Evolutionary conservation across 2,888 invertebrate genomes (phyloP).

Genomic region (Mesochorus sp.): DNA sequence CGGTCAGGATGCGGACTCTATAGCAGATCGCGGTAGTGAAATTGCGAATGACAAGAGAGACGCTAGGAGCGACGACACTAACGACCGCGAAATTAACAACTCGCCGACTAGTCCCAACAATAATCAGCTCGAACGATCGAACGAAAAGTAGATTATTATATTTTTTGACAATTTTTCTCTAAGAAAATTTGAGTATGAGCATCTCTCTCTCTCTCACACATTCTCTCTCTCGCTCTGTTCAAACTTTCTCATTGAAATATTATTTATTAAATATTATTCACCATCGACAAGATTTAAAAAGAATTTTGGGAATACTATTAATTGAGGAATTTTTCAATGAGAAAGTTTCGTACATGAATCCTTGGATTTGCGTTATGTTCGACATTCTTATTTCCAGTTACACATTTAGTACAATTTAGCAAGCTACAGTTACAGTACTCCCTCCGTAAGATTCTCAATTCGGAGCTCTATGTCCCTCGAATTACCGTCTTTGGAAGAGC

Average conservation of each 20-base stretch:
- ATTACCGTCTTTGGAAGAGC: too few species aligned
- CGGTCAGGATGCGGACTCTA: slow-evolving; percentile 68
- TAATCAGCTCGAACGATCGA: slow-evolving; percentile 44
- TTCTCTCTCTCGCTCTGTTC: background rate
- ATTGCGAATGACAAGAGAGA: slow-evolving; percentile 34
- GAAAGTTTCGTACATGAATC: background rate
- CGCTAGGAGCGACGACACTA: slow-evolving; percentile 1
- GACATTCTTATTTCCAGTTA: background rate
- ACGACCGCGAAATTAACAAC: slow-evolving; percentile 36
- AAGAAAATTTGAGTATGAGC: background rate
- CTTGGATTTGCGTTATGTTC: background rate
- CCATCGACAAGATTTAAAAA: background rate
- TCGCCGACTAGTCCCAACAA: slow-evolving; percentile 1
- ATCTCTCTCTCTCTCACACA: background rate
- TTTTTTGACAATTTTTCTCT: background rate
- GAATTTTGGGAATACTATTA: background rate
- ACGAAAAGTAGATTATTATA: slow-evolving; percentile 37
- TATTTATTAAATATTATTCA: background rate
- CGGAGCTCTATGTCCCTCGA: too few species aligned
- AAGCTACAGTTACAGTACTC: too few species aligned
- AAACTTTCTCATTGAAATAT: background rate
- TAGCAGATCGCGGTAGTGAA: slow-evolving; percentile 45
- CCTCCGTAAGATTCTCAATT: too few species aligned
- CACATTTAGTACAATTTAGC: background rate
- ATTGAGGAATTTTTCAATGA: background rate